phyloP scores from a whole-genome alignment of 1,140 invertebrate species.

The Dendrolimus punctatus region DNA sequence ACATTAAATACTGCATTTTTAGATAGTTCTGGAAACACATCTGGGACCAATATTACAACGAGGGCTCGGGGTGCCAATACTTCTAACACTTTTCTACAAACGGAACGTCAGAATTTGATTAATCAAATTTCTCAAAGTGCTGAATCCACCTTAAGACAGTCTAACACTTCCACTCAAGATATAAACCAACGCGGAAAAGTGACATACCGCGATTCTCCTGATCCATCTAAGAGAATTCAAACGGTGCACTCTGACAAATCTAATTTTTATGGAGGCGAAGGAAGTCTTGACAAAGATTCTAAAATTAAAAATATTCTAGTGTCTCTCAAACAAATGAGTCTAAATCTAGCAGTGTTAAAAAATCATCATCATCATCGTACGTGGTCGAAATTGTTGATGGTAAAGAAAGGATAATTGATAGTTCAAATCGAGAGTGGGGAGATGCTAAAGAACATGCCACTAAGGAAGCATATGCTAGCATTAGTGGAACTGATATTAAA shows the following conservation, averaged over 20 bases:
- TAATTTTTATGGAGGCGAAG: constrained; percentile 58
- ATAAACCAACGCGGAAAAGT: constrained; percentile 47
- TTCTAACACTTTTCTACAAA: constrained; percentile 57
- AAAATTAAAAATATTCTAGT: constrained; percentile 49
- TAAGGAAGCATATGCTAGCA: constrained; percentile 66
- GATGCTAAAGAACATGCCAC: constrained; percentile 61
- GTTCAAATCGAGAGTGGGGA: constrained; percentile 71
- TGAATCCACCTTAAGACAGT: constrained; percentile 19
- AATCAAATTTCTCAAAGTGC: constrained; percentile 28
- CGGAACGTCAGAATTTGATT: constrained; percentile 51
- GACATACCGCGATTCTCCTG: constrained; percentile 31
- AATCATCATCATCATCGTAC: constrained; percentile 73
- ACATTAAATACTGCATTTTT: constrained; percentile 66
- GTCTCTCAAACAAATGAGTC: constrained; percentile 59
- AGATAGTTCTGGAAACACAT: constrained; percentile 33
- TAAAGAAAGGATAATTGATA: constrained; percentile 74
- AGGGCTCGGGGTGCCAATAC: constrained; percentile 53
- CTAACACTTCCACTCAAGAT: constrained; percentile 22
- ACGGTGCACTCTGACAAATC: constrained; percentile 42
- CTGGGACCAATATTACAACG: constrained; percentile 27
- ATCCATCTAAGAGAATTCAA: constrained; percentile 32
- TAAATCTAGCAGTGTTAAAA: constrained; percentile 60
- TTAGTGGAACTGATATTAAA: constrained; percentile 68
- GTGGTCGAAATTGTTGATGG: constrained; percentile 75
- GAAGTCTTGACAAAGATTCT: constrained; percentile 41